These are phyloP conservation scores for Collichthys lucidus DNA, from an alignment of 2,113 vertebrate species.

Conservation along the genomic window DNA sequence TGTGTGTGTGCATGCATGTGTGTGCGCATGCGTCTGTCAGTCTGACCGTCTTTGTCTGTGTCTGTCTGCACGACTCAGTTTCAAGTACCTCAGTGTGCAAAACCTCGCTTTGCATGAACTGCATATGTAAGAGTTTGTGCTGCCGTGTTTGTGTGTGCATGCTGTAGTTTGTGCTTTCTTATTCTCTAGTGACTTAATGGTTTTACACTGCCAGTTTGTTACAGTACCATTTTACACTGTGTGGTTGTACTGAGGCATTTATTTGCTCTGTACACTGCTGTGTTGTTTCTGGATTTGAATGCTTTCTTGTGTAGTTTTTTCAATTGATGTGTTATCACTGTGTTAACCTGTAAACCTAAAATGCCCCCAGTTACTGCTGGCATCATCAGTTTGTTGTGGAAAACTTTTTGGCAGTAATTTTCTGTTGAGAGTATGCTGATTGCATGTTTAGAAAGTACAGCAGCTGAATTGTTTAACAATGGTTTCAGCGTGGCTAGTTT, in stretches of 20 bases:
- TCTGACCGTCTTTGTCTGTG: constrained; percentile 56
- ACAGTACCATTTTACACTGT: constrained; percentile 44
- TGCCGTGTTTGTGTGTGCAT: constrained; percentile 33
- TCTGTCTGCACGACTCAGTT: constrained; percentile 59
- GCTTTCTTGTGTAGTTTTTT: constrained; percentile 20
- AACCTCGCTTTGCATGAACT: constrained; percentile 63
- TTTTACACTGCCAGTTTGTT: constrained; percentile 62
- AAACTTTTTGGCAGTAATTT: constrained; percentile 61
- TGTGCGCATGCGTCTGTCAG: constrained; percentile 21
- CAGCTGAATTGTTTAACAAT: constrained; percentile 50
- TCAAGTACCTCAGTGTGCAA: constrained; percentile 43
- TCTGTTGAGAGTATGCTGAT: constrained; percentile 49
- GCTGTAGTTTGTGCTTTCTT: constrained; percentile 54
- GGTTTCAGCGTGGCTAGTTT: constrained; percentile 53
- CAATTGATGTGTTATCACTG: constrained; percentile 40
- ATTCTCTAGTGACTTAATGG: constrained; percentile 64
- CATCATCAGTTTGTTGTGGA: constrained; percentile 46
- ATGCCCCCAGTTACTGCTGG: constrained; percentile 34
- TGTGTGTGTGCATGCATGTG: no score
- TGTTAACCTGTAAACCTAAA: constrained; percentile 51
- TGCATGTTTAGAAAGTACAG: constrained; percentile 53
- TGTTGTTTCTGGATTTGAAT: constrained; percentile 61
- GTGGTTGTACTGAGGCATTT: constrained; percentile 46
- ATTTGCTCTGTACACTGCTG: constrained; percentile 50
- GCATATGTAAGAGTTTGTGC: constrained; percentile 53